A percentile compares a stretch with the other conserved stretches of the same genome.
These are phyloP conservation scores for Agriopis leucophaearia DNA, from an alignment of 2,888 invertebrate species.

Conservation along the genomic window DNA sequence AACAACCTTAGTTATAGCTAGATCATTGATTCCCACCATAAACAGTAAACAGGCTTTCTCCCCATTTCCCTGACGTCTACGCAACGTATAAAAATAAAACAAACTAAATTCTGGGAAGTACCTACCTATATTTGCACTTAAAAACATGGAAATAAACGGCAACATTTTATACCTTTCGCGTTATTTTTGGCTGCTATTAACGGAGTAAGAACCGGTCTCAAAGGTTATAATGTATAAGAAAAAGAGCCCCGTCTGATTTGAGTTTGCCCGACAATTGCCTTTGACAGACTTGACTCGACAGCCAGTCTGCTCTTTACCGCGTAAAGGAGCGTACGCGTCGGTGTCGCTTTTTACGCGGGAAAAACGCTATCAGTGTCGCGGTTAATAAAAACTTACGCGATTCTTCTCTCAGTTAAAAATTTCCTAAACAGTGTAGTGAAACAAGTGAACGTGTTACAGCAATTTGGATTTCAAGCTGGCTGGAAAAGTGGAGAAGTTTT, in stretches of 20 bases:
- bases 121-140: slow-evolving; percentile 1
- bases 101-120: slow-evolving; percentile 1
- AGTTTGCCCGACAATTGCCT: slow-evolving; percentile 46
- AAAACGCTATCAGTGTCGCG: slow-evolving; percentile 53
- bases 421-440: slow-evolving; percentile 36
- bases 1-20: too few species aligned
- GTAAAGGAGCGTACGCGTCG: slow-evolving; percentile 61
- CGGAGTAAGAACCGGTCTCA: slow-evolving; percentile 64
- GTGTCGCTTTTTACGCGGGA: slow-evolving; percentile 66
- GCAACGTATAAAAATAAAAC: slow-evolving; percentile 15
- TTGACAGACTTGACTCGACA: slow-evolving; percentile 34
- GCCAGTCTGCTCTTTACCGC: slow-evolving; percentile 59
- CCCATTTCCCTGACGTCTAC: neutral
- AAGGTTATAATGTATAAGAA: slow-evolving; percentile 63
- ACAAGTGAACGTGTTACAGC: slow-evolving; percentile 38
- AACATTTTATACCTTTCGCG: slow-evolving; percentile 41
- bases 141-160: slow-evolving; percentile 37
- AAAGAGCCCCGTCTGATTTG: slow-evolving; percentile 45
- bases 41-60: slow-evolving; percentile 2
- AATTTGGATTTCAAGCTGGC: slow-evolving; percentile 34
- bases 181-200: slow-evolving; percentile 66
- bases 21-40: neutral
- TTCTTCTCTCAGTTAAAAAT: slow-evolving; percentile 36
- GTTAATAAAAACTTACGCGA: slow-evolving; percentile 46
- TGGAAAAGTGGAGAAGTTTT: slow-evolving; percentile 33